Base-by-base conservation (phyloP, 2,113 vertebrate species). In the Antidorcas marsupialis region DNA sequence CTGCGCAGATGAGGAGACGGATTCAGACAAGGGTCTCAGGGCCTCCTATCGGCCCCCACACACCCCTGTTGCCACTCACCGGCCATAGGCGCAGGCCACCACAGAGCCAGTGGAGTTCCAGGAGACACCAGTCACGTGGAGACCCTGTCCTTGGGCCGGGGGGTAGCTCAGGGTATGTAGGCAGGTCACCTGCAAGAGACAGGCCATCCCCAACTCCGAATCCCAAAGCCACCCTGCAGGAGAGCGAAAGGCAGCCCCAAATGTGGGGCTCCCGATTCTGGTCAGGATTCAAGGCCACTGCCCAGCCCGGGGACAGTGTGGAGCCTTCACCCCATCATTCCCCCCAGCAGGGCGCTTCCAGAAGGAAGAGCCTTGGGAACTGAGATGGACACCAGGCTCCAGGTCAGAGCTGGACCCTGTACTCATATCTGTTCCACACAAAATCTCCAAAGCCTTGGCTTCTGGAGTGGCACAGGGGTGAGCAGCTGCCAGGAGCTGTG, bases 81-180 rank as follows among this genome's bases (percentile, higher is more conserved):
- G 99, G 78, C 99, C 99, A 0, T 99, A 99, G 0, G 99, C 99
- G 97, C 99, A 99, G 0, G 99, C 99, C 33, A 99, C 55, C 14
- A 99, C 99, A 0, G 99, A 99, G 23, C 99, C 99, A 0, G 99
- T 99, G 85, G 98, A 98, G 15, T 99, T 99, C 99, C 99, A 99
- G 0, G 99, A 99, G 87, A 99, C 59, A 0, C 99, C 95, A 82
- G 99, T 99, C 33, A 99, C 99, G 8, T 99, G 99, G 2, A 99
- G 99, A 28, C 98, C 98, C 57, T 98, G 98, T 15, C 98, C 99
- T 50, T 98, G 98, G 94, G 99, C 99, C 12, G 97, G 95, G 2
- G 99, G 98, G 96, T 99, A 99, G 10, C 99, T 98, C 81, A 99
- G 92, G 0, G 98, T 97, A 53, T 99, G 99, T 84, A 99, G 98